These are phyloP conservation scores for Datnioides undecimradiatus DNA, from an alignment of 2,113 vertebrate species.

Conservation along the genomic window DNA sequence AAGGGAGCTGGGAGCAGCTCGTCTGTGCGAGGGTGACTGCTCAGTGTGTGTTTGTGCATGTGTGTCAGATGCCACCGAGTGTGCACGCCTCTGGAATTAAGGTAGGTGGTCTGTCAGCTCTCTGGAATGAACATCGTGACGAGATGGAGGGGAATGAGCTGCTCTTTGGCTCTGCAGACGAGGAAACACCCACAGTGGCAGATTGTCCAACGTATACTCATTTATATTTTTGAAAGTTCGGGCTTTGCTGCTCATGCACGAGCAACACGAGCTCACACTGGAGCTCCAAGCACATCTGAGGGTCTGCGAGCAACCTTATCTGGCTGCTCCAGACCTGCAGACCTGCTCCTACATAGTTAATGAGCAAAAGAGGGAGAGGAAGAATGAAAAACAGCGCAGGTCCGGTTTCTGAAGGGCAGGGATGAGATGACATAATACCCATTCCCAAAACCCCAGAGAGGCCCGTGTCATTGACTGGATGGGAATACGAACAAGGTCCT, in stretches of 20 bases:
- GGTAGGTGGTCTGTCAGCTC: slow-evolving; percentile 57
- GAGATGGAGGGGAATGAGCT: background rate
- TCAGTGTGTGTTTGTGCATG: slow-evolving; percentile 63
- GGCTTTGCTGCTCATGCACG: slow-evolving; percentile 30
- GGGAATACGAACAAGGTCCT: slow-evolving; percentile 83
- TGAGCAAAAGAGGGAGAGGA: slow-evolving; percentile 74
- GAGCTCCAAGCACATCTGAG: slow-evolving; percentile 53
- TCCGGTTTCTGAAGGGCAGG: slow-evolving; percentile 82
- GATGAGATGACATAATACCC: slow-evolving; percentile 84
- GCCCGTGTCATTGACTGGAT: slow-evolving; percentile 80
- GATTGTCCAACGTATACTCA: background rate
- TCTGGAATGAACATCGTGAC: slow-evolving; percentile 16
- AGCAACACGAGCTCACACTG: slow-evolving; percentile 42
- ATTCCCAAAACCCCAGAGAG: slow-evolving; percentile 72
- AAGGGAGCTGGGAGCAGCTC: slow-evolving; percentile 70
- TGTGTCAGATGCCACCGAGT: slow-evolving; percentile 31
- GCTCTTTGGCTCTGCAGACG: slow-evolving; percentile 4
- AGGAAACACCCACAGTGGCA: slow-evolving; percentile 5
- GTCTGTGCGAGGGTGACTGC: slow-evolving; percentile 41
- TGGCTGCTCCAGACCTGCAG: slow-evolving; percentile 68
- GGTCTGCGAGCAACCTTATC: slow-evolving; percentile 74
- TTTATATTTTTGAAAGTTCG: slow-evolving; percentile 11
- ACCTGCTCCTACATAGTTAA: slow-evolving; percentile 83
- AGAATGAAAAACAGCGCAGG: slow-evolving; percentile 66
- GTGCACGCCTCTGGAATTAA: slow-evolving; percentile 47